Evolutionary conservation across 2,113 vertebrate species (phyloP), one percentile per base, ranked within the genome.

Genomic region (Larimichthys polyactis): DNA sequence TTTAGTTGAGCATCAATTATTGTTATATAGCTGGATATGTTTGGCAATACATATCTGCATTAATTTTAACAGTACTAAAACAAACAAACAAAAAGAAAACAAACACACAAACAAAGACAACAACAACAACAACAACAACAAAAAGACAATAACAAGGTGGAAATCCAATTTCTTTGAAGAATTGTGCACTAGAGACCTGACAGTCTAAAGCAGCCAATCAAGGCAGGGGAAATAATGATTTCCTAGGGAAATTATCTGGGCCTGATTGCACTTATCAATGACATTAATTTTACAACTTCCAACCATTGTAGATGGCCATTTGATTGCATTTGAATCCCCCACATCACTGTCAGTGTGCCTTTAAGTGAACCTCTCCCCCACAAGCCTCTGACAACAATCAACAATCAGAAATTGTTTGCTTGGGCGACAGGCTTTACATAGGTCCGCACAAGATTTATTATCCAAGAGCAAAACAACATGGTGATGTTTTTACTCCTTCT

Each of bases 221-320:
- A 79, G 72, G 24, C 14, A 57, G 22, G 29, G 62, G 2, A 46
- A 88, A 82, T 75, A 11, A 66, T 19, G 60, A 74, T 83, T 88
- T 88, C 72, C 63, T 40, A 29, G 24, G 78, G 43, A 90, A 93
- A 91, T 89, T 73, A 93, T 66, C 65, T 81, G 58, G 65, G 80
- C 66, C 83, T 91, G 87, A 95, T 92, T 93, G 81, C 79, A 86
- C 71, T 84, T 88, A 91, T 79, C 73, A 89, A 71, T 91, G 82
- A 63, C 72, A 64, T 91, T 93, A 90, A 90, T 83, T 85, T 71
- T 54, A 71, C 64, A 76, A 75, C 62, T 49, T 52, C 66, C 68
- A 77, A 52, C 49, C 71, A 84, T 46, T 62, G 43, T 62, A 76
- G 71, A 80, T 82, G 58, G 69, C 59, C 48, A 69, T 83, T 82